phyloP scores from a whole-genome alignment of 2,888 invertebrate species.

The Elgonia sp. region DNA sequence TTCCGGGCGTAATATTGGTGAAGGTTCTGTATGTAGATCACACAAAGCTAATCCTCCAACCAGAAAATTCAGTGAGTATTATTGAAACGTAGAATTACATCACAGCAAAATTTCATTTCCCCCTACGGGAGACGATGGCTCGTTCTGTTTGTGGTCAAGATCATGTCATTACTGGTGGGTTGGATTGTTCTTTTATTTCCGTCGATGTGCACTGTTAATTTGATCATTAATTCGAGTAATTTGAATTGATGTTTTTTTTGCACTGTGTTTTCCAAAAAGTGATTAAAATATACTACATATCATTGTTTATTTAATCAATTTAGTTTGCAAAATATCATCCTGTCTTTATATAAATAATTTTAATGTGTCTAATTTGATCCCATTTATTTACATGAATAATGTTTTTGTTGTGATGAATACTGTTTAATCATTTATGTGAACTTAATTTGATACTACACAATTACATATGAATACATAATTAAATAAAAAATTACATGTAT shows the following conservation, averaged over 20 bases:
- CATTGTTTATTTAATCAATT: neutral
- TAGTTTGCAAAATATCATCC: no score
- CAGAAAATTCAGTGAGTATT: slow-evolving; percentile 49
- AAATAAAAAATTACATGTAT: no score
- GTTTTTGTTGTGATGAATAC: no score
- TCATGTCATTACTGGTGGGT: slow-evolving; percentile 49
- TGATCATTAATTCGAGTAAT: slow-evolving; percentile 23
- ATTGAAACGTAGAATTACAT: slow-evolving; percentile 35
- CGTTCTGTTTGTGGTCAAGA: slow-evolving; percentile 48
- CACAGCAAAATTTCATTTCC: slow-evolving; percentile 23
- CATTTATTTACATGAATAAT: no score
- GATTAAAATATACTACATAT: neutral
- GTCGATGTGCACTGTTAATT: slow-evolving; percentile 38
- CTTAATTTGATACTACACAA: no score
- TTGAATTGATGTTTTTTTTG: slow-evolving; percentile 26
- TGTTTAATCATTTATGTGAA: no score
- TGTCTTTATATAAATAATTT: no score
- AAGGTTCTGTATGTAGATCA: slow-evolving; percentile 26
- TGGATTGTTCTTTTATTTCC: slow-evolving; percentile 40
- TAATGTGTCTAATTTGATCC: no score
- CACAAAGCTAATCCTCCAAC: slow-evolving; percentile 42
- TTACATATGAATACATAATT: no score
- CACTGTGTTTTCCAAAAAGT: slow-evolving; percentile 5
- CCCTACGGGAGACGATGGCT: neutral
- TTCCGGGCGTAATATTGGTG: slow-evolving; percentile 40